Evolutionary conservation across 1,140 invertebrate genomes (phyloP), one percentile per base, ranked within the genome.

Genomic region (Samia ricini): DNA sequence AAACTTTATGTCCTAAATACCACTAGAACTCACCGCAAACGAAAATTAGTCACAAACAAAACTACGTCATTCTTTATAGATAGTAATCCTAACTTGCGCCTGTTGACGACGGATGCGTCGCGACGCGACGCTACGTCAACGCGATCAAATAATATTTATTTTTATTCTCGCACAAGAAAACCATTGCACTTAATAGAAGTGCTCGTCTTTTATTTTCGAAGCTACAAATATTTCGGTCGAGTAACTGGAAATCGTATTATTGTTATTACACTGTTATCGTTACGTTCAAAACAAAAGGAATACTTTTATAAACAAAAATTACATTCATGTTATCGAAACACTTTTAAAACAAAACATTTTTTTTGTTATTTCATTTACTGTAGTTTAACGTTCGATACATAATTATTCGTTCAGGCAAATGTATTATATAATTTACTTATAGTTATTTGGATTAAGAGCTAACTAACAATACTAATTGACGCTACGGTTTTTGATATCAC

Each of bases 81-180:
- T 52, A 23, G 18, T 52, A 52, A 20, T 42, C 10, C 21, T n/a
- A 5, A 18, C 21, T 48, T 64, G 26, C 51, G 56, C 51, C 49
- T 54, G 18, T 42, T 4, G 58, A 49, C 52, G 42, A 33, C 8
- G 42, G 8, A 20, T 59, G 48, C 48, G 33, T 23, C 42, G 50
- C 50, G 50, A n/a, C 52, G 56, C 58, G 55, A 63, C 64, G 50
- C 58, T 19, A 33, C 68, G 62, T 67, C 64, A 66, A 60, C 54
- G 60, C 48, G 48, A 15, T 61, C 50, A 26, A 15, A 42, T 26
- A 59, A 64, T 63, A 62, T 69, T 64, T 75, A 70, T 72, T 72
- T 72, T 70, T 70, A 52, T 52, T 23, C 19, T 20, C 19, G 18
- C 19, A 52, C 36, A 42, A 42, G 8, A 21, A 20, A 52, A 23